A percentile compares a stretch with the other conserved stretches of the same genome.
These are phyloP conservation scores for Andrena praecox DNA, from an alignment of 2,888 invertebrate genomes.

Conservation along the genomic window DNA sequence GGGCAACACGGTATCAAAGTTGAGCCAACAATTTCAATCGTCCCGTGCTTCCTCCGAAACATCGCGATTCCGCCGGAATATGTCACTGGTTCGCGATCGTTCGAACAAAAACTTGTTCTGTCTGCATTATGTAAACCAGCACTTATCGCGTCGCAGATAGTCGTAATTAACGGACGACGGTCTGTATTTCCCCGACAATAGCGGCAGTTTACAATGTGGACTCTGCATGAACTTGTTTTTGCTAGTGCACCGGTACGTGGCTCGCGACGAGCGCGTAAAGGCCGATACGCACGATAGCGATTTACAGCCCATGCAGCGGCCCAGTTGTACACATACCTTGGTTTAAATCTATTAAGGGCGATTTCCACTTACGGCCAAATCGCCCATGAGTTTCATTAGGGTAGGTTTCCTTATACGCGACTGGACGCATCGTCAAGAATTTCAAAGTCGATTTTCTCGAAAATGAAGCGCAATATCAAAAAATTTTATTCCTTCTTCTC, in stretches of 20 bases:
- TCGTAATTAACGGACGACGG: constrained; percentile 37
- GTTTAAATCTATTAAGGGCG: not conserved
- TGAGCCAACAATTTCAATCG: constrained; percentile 40
- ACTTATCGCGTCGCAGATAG: constrained; percentile 23
- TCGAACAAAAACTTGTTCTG: constrained; percentile 35
- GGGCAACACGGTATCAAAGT: constrained; percentile 19
- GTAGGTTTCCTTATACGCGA: too few species aligned
- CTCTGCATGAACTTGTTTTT: constrained; percentile 24
- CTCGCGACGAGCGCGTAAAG: not conserved
- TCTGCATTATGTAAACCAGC: constrained; percentile 34
- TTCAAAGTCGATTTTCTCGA: too few species aligned
- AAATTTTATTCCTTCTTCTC: too few species aligned
- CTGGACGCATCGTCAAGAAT: too few species aligned
- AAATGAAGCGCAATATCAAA: too few species aligned
- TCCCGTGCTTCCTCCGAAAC: constrained; percentile 4
- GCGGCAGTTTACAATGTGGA: not conserved
- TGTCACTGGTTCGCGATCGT: constrained; percentile 6
- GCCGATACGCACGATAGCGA: not conserved
- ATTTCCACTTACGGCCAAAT: too few species aligned
- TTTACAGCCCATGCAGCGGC: not conserved
- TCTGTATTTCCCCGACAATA: constrained; percentile 17
- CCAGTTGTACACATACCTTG: too few species aligned
- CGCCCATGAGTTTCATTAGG: too few species aligned
- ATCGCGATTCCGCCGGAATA: constrained; percentile 3
- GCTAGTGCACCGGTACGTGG: constrained; percentile 12